A percentile compares a stretch with the other conserved stretches of the same genome.
Evolutionary conservation across 2,113 vertebrate genomes (phyloP).

Genomic region (Sceloporus tristichus): DNA sequence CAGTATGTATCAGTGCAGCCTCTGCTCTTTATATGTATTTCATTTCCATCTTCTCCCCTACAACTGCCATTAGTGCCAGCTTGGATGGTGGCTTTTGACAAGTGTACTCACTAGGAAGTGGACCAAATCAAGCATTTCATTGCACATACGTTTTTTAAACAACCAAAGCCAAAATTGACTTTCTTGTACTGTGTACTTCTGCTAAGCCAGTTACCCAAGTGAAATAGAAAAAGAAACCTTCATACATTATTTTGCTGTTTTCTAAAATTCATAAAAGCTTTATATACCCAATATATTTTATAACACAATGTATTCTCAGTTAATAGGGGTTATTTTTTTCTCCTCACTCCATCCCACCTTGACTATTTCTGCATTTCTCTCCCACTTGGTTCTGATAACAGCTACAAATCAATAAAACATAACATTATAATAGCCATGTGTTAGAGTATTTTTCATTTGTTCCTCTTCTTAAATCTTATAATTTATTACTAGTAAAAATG

Average conservation of each 20-base stretch:
- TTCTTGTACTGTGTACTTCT: constrained; percentile 50
- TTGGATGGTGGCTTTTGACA: constrained; percentile 66
- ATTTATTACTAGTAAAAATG: not conserved
- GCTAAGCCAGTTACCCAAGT: constrained; percentile 5
- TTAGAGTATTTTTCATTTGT: constrained; percentile 43
- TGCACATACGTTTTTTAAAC: constrained; percentile 66
- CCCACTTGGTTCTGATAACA: not conserved
- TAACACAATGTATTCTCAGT: constrained; percentile 26
- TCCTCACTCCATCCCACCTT: not conserved
- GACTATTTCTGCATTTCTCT: not conserved
- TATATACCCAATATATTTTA: constrained; percentile 26
- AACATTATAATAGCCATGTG: not conserved
- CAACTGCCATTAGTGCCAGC: constrained; percentile 57
- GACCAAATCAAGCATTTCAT: constrained; percentile 57
- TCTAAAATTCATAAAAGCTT: constrained; percentile 37
- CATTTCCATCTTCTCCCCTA: constrained; percentile 34
- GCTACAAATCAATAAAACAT: constrained; percentile 14
- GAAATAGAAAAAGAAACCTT: constrained; percentile 46
- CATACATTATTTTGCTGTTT: constrained; percentile 26
- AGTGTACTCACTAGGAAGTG: constrained; percentile 54
- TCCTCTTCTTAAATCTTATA: not conserved
- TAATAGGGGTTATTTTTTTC: not conserved
- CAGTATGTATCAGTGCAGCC: constrained; percentile 27
- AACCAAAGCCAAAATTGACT: constrained; percentile 58
- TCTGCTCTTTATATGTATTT: not conserved